A percentile compares a stretch with the other conserved stretches of the same genome.
Evolutionary conservation across 2,888 invertebrate species (phyloP).

Genomic region (Monoplex corrugatus): DNA sequence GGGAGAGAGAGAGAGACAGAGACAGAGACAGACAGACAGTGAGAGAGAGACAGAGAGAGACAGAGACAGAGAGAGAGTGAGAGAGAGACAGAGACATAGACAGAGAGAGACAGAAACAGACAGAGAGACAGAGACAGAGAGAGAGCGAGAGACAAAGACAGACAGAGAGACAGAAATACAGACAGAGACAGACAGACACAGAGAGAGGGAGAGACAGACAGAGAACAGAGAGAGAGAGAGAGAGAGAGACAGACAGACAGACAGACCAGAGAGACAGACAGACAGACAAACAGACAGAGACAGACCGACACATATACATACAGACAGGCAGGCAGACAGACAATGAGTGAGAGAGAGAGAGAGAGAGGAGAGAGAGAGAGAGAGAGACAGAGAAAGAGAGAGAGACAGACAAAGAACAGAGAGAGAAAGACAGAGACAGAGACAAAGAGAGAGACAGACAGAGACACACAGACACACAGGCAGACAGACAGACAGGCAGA

Average conservation of each 20-base stretch:
- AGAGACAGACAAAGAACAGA: not conserved
- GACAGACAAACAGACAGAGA: not conserved
- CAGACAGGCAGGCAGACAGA: conserved; percentile 62
- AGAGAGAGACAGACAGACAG: conserved; percentile 24
- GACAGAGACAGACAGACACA: not conserved
- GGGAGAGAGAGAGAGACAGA: not conserved
- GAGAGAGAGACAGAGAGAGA: too few species aligned
- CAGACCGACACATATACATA: too few species aligned
- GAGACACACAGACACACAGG: too few species aligned
- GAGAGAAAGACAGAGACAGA: too few species aligned
- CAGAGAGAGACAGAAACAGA: not conserved
- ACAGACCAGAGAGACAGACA: too few species aligned
- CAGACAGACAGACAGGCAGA: too few species aligned
- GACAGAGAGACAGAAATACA: not conserved
- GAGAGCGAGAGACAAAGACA: not conserved
- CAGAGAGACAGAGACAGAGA: not conserved
- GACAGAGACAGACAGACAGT: conserved; percentile 82
- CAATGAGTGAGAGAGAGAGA: conserved; percentile 8
- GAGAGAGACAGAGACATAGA: not conserved
- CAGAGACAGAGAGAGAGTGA: not conserved
- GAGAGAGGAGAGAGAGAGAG: not conserved
- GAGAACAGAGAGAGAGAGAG: conserved; percentile 69
- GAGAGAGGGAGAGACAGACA: not conserved
- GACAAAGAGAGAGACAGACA: too few species aligned
- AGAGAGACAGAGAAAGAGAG: not conserved